These are phyloP conservation scores for Idaea aversata DNA, from an alignment of 2,888 invertebrate species.

Conservation along the genomic window DNA sequence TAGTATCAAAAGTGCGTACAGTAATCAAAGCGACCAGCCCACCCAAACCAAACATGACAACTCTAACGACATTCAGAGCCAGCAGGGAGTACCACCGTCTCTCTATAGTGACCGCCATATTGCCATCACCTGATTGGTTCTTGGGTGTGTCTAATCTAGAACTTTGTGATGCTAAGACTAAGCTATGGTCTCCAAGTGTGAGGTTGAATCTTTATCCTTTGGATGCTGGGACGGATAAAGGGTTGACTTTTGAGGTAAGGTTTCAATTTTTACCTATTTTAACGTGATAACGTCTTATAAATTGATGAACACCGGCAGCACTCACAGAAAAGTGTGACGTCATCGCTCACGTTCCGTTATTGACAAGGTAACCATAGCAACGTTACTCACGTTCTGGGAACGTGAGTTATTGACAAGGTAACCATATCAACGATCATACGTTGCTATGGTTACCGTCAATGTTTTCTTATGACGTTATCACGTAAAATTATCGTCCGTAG, in stretches of 20 bases:
- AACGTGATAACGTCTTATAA: no score
- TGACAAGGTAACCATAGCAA: no score
- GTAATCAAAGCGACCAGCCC: conserved; percentile 66
- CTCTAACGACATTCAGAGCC: conserved; percentile 57
- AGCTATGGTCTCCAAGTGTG: conserved; percentile 87
- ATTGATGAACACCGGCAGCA: no score
- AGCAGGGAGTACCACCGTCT: conserved; percentile 60
- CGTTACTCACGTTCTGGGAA: no score
- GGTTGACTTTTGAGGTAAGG: conserved; percentile 91
- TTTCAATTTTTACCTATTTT: not conserved
- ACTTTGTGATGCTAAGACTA: conserved; percentile 89
- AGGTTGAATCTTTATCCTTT: conserved; percentile 93
- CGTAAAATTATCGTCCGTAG: no score
- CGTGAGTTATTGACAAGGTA: no score
- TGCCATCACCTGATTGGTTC: conserved; percentile 95
- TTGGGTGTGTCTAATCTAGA: conserved; percentile 94
- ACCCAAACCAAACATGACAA: conserved; percentile 48
- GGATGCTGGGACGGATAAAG: conserved; percentile 97
- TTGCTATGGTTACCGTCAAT: no score
- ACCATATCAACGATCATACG: no score
- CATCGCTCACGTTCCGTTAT: no score
- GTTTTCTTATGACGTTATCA: no score
- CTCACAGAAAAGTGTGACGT: no score
- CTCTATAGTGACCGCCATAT: conserved; percentile 61
- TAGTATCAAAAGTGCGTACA: conserved; percentile 57